Base-by-base conservation (phyloP, 2,113 vertebrate species). In the Ceuthmochares aereus region DNA sequence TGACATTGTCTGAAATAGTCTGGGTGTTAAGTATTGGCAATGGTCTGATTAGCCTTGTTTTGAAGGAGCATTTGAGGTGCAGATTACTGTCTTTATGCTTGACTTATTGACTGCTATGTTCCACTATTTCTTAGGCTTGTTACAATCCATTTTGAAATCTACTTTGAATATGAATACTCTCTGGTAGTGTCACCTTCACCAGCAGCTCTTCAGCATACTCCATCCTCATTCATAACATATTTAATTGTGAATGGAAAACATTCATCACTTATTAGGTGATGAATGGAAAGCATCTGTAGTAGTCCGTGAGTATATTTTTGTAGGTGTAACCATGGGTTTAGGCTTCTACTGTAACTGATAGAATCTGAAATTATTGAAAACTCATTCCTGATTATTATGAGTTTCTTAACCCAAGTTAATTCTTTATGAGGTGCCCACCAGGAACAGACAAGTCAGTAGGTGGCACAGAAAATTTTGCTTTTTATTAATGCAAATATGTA, bases 281-380 rank as follows among this genome's bases (percentile, higher is more conserved):
- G 63, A 79, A 78, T 77, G n/a, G 37, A 89, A 90, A 75, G 26
- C 18, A 84, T 30, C 23, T 16, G 19, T 49, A 68, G 27, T 52
- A 90, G 52, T 14, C 49, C 62, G 22, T 47, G n/a, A 67, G 60
- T 80, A 16, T 55, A 60, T 66, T 85, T 90, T 84, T 79, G n/a
- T 80, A 69, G 54, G 12, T 78, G 36, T 82, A 82, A n/a, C 14
- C 59, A 3, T 1, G 0, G 76, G 20, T 56, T 87, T 1, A 4
- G 40, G 20, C 43, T 72, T 91, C 64, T 80, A 13, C 32, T 72
- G 21, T 51, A 80, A 87, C 26, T 34, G 51, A 66, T 6, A 49
- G 43, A 86, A 9, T 19, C 42, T 88, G 90, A 93, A 96, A 92
- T 88, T 51, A 70, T 63, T 77, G 63, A 88, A 96, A 91, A 64